Base-by-base conservation (phyloP, 2,797 vertebrate species). In the Brotula barbata region DNA sequence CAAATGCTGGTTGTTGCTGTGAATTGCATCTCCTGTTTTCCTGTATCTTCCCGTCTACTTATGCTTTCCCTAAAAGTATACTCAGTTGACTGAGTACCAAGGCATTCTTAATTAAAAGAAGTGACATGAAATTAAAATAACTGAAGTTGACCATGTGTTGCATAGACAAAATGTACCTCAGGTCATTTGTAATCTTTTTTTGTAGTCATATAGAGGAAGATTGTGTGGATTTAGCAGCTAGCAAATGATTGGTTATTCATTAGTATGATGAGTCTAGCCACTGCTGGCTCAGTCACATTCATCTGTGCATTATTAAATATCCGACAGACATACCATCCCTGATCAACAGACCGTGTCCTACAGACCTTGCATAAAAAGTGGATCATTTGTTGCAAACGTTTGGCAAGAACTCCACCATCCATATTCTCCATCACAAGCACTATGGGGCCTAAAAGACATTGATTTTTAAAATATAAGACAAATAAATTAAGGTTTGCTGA, bases 101-200 rank as follows among this genome's bases (percentile, higher is more conserved):
- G 33, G 42, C 7, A 9, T 33, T 28, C 21, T 54, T 15, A 2
- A 49, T 57, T 69, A 13, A 58, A 62, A 72, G 77, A 59, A 68
- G 43, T 47, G 1, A 37, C 41, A 12, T 55, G 51, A 61, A 73
- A 61, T 52, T 39, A 57, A 73, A 62, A 73, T n/a, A 51, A 61
- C 14, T 42, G 17, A 41, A 15, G 42, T n/a, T 8, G 23, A 61
- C n/a, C 43, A 69, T 84, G 60, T 73, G 64, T 85, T 88, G 80
- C 81, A 88, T 85, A 82, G 68, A 71, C 22, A 71, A 31, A 20
- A 37, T 21, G 37, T 46, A 28, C n/a, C n/a, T n/a, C n/a, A 50
- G 43, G 54, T 37, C 19, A 28, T 48, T 16, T 33, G 14, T 17
- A 52, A 73, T 59, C 44, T 47, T 57, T 58, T 31, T 48, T 25